These are phyloP conservation scores for Lacerta bilineata DNA, from an alignment of 2,797 vertebrate species.

Conservation along the genomic window DNA sequence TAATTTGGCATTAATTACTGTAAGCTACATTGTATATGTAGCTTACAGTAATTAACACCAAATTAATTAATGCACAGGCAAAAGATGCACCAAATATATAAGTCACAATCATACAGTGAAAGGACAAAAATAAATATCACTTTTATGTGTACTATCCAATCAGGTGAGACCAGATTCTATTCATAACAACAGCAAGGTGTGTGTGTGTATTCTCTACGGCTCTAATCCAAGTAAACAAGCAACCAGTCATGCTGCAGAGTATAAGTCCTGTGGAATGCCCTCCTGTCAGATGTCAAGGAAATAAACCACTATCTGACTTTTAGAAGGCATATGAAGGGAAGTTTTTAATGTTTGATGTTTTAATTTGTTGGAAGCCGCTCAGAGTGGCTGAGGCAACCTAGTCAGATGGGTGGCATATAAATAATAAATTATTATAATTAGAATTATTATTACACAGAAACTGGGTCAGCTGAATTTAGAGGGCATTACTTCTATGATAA, in stretches of 20 bases:
- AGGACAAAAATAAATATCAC: background rate
- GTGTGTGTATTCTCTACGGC: background rate
- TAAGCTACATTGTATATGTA: too few species aligned
- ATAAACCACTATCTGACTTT: too few species aligned
- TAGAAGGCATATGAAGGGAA: too few species aligned
- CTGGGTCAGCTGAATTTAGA: background rate
- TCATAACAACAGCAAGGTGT: background rate
- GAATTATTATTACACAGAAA: background rate
- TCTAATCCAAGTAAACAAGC: background rate
- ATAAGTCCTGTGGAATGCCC: too few species aligned
- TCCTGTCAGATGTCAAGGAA: too few species aligned
- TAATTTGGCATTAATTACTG: background rate
- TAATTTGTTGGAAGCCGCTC: too few species aligned
- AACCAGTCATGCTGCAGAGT: background rate
- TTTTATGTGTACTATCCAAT: background rate
- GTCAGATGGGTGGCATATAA: too few species aligned
- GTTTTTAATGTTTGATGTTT: too few species aligned
- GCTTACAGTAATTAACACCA: background rate
- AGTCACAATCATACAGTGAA: background rate
- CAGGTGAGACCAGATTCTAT: background rate
- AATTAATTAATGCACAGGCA: background rate
- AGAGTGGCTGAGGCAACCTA: too few species aligned
- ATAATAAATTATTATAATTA: too few species aligned
- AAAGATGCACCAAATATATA: background rate
- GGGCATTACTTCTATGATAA: background rate